Conservation (phyloP, 2,113 vertebrate genomes). For the Gobiocypris rarus region DNA sequence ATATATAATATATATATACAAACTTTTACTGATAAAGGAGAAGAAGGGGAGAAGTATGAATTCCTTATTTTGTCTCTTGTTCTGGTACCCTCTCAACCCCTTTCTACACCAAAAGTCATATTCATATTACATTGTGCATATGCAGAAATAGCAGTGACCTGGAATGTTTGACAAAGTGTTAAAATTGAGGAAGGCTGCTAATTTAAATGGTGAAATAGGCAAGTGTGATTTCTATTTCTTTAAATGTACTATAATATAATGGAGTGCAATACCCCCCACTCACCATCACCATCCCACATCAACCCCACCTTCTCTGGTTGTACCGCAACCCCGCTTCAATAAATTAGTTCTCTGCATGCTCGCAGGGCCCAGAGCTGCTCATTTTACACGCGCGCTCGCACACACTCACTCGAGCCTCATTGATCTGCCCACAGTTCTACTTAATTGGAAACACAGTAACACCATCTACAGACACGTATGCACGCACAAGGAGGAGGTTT, state of each 20-base stretch:
- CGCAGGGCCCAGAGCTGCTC: slow-evolving; percentile 78
- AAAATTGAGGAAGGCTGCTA: slow-evolving; percentile 16
- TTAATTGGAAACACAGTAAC: slow-evolving; percentile 81
- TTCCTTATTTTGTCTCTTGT: slow-evolving; percentile 7
- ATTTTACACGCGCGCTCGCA: slow-evolving; percentile 65
- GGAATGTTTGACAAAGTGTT: slow-evolving; percentile 34
- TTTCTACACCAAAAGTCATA: not conserved
- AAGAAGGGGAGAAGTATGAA: not conserved
- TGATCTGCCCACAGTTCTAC: slow-evolving; percentile 79
- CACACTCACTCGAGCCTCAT: slow-evolving; percentile 72
- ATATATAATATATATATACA: too few relatives aligned
- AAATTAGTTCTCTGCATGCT: slow-evolving; percentile 80
- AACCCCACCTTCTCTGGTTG: slow-evolving; percentile 33
- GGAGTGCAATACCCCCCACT: slow-evolving; percentile 10
- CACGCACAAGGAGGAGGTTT: slow-evolving; percentile 20
- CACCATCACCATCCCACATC: slow-evolving; percentile 11
- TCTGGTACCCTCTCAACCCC: not conserved
- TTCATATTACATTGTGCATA: not conserved
- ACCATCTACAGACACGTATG: slow-evolving; percentile 72
- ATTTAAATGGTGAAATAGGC: slow-evolving; percentile 40
- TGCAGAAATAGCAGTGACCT: slow-evolving; percentile 36
- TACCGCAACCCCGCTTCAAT: slow-evolving; percentile 70
- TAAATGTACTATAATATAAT: slow-evolving; percentile 40
- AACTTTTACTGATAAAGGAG: not conserved
- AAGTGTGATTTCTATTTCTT: slow-evolving; percentile 39